Conservation (phyloP, 2,888 invertebrate species). For the Plusia festucae region DNA sequence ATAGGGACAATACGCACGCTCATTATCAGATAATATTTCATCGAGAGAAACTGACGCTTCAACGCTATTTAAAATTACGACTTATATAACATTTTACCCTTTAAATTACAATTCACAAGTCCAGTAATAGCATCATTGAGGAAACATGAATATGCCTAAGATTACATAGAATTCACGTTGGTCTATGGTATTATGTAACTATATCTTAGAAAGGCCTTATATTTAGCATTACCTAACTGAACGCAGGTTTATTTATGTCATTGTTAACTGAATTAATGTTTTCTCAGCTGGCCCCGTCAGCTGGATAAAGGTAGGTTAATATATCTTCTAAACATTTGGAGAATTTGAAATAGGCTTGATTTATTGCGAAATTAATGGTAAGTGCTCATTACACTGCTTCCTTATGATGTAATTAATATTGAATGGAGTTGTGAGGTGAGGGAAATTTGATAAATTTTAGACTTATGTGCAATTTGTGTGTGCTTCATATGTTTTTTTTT, state of each 20-base stretch:
- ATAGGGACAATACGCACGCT: background rate
- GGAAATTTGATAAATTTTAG: no score
- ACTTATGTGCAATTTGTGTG: no score
- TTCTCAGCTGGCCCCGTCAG: constrained; percentile 47
- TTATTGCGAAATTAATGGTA: constrained; percentile 40
- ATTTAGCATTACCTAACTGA: constrained; percentile 54
- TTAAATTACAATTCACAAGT: constrained; percentile 27
- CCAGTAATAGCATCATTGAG: constrained; percentile 40
- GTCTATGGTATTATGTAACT: constrained; percentile 50
- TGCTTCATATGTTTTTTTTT: no score
- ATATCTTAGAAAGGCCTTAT: constrained; percentile 46
- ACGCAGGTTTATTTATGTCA: constrained; percentile 55
- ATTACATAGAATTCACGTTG: constrained; percentile 52
- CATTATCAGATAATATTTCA: constrained; percentile 6
- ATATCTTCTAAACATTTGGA: constrained; percentile 48
- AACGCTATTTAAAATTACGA: background rate
- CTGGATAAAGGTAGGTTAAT: constrained; percentile 30
- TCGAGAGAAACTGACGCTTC: background rate
- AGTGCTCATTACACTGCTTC: constrained; percentile 17
- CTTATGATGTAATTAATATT: constrained; percentile 7
- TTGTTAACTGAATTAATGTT: constrained; percentile 62
- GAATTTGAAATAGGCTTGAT: constrained; percentile 44
- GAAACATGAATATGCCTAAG: constrained; percentile 49
- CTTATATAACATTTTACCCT: background rate
- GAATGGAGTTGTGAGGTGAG: background rate